phyloP scores from a whole-genome alignment of 2,113 vertebrate genomes.

The Hypocryptadius cinnamomeus region DNA sequence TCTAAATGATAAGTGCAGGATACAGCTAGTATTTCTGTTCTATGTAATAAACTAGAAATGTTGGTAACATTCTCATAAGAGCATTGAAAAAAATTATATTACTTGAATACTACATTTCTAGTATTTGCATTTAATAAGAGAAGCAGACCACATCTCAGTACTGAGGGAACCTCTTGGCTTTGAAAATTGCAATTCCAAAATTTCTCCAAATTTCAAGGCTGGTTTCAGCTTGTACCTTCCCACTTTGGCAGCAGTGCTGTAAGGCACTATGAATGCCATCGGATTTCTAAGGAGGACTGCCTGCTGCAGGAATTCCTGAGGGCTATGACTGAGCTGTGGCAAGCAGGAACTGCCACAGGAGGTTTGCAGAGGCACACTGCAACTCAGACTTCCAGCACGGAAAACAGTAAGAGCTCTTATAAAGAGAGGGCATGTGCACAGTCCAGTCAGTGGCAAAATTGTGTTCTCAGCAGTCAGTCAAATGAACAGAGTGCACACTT shows the following conservation, averaged over 20 bases:
- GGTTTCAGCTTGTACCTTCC: background rate
- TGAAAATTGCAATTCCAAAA: background rate
- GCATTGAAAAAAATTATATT: fast-evolving
- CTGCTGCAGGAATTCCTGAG: background rate
- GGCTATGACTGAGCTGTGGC: background rate
- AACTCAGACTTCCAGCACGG: background rate
- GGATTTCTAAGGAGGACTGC: background rate
- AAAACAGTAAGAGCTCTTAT: background rate
- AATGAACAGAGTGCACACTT: background rate
- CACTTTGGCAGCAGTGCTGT: background rate
- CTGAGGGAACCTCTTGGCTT: background rate
- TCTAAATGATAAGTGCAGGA: background rate
- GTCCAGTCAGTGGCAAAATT: background rate
- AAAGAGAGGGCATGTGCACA: background rate
- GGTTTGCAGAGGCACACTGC: background rate
- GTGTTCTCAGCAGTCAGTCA: background rate
- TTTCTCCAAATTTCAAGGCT: background rate
- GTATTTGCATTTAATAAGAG: background rate
- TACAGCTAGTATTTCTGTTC: background rate
- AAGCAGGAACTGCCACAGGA: background rate
- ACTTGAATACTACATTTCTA: background rate
- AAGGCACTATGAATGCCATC: fast-evolving
- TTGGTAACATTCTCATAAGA: background rate
- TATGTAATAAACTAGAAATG: background rate
- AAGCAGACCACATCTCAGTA: background rate